phyloP scores from a whole-genome alignment of 2,797 vertebrate species.

The Chloroceryle amazona region DNA sequence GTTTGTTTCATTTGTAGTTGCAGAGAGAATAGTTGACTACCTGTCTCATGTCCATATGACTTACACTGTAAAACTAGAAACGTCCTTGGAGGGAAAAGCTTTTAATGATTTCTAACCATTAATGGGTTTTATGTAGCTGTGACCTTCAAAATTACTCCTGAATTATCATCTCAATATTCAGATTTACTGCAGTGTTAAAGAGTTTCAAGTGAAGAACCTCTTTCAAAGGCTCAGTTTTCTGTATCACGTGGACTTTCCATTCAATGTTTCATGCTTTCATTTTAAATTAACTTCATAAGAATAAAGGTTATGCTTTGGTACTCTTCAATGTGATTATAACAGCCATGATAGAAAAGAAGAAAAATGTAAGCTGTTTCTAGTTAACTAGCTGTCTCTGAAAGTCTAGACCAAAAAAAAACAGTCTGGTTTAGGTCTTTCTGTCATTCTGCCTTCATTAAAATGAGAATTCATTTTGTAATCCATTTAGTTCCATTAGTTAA shows the following conservation, averaged over 20 bases:
- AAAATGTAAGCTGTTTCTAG: background rate
- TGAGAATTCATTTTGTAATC: background rate
- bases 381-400: background rate
- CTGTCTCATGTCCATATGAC: background rate
- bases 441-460: background rate
- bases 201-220: accelerated
- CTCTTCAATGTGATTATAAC: background rate
- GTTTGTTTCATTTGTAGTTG: background rate
- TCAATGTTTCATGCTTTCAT: background rate
- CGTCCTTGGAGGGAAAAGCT: background rate
- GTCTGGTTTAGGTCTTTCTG: background rate
- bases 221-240: background rate
- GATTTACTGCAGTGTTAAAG: background rate
- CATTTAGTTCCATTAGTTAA: background rate
- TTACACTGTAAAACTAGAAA: background rate
- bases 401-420: background rate
- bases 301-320: background rate
- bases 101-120: background rate
- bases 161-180: background rate
- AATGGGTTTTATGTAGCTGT: background rate
- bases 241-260: background rate
- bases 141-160: background rate
- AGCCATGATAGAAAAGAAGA: background rate
- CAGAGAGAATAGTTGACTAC: background rate
- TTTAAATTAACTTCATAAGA: background rate